phyloP scores from a whole-genome alignment of 1,140 invertebrate species.

The Holcopasites calliopsidis region DNA sequence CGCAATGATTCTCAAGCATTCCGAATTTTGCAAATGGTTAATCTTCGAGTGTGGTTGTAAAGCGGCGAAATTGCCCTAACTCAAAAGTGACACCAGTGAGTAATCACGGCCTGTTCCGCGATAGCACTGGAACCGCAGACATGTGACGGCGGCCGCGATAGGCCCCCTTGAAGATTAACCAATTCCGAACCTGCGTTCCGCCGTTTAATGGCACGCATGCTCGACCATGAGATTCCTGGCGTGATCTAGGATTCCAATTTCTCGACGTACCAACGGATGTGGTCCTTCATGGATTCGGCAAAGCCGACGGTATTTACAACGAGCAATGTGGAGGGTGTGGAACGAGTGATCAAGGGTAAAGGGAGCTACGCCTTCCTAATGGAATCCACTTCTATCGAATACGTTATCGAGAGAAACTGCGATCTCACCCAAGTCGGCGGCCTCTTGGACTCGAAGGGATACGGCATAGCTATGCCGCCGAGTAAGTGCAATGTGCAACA shows the following conservation, averaged over 20 bases:
- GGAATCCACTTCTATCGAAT: conserved; percentile 96
- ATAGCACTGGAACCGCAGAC: background rate
- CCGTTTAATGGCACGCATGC: conserved; percentile 51
- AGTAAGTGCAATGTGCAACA: conserved; percentile 82
- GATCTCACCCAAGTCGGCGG: conserved; percentile 94
- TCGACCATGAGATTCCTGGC: conserved; percentile 58
- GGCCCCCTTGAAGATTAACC: conserved; percentile 58
- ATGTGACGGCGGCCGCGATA: background rate
- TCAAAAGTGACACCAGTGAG: background rate
- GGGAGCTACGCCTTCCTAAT: conserved; percentile 95
- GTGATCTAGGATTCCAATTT: conserved; percentile 92
- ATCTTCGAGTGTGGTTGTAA: background rate
- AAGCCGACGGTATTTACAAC: conserved; percentile 91
- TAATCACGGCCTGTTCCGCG: background rate
- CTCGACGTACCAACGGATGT: conserved; percentile 95
- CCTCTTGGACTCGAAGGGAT: conserved; percentile 94
- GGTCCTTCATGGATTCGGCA: conserved; percentile 94
- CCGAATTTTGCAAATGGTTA: background rate
- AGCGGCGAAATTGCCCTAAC: no score
- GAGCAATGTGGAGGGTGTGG: conserved; percentile 92
- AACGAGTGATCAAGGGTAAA: conserved; percentile 90
- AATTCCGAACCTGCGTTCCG: conserved; percentile 55
- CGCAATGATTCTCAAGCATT: no score
- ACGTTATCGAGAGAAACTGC: conserved; percentile 94
- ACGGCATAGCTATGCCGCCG: conserved; percentile 95